Conservation (phyloP, 2,888 invertebrate species). For the Ephialtes manifestator region DNA sequence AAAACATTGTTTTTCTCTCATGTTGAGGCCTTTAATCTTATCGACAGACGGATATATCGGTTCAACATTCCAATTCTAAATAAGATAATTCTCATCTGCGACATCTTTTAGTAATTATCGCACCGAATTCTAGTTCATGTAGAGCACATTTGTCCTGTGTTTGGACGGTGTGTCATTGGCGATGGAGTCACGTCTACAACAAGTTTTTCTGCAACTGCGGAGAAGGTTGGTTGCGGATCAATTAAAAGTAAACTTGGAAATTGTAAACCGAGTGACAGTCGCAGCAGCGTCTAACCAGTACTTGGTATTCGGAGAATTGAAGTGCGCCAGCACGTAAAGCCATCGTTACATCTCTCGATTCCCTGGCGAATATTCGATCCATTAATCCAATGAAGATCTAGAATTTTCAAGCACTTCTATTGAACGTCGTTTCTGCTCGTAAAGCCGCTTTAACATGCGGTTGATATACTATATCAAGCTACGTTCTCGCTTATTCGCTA, state of each 20-base stretch:
- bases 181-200: conserved; percentile 18
- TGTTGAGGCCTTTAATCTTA: no score
- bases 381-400: conserved; percentile 32
- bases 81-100: neutral
- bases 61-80: no score
- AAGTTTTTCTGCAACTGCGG: conserved; percentile 28
- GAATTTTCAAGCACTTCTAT: conserved; percentile 26
- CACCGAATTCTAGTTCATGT: conserved; percentile 36
- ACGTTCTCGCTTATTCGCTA: conserved; percentile 11
- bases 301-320: conserved; percentile 19
- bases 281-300: neutral
- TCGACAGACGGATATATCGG: no score
- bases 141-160: neutral
- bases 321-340: conserved; percentile 7
- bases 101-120: conserved; percentile 31
- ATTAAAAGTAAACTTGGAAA: conserved; percentile 53
- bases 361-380: conserved; percentile 12
- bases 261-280: conserved; percentile 9
- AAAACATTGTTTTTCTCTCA: no score
- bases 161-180: conserved; percentile 4
- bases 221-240: conserved; percentile 47
- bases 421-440: neutral
- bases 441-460: neutral
- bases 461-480: neutral
- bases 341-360: conserved; percentile 6